phyloP scores from a whole-genome alignment of 2,888 invertebrate species.

The Drosophila subquinaria region DNA sequence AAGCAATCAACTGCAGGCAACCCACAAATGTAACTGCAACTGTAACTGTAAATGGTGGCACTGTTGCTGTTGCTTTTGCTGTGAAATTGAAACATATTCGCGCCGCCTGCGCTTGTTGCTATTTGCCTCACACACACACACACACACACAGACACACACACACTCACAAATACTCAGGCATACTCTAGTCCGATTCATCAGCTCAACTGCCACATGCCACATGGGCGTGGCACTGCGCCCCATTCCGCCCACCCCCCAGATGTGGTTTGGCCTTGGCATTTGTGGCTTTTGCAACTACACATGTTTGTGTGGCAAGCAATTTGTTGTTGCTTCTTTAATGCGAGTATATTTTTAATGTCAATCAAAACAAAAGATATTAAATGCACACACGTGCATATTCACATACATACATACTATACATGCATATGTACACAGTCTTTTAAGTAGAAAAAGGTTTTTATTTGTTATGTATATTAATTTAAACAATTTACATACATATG shows the following conservation, averaged over 20 bases:
- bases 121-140: slow-evolving; percentile 12
- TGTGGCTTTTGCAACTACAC: slow-evolving; percentile 50
- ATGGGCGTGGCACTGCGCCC: slow-evolving; percentile 17
- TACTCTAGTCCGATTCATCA: slow-evolving; percentile 24
- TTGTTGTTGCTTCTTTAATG: slow-evolving; percentile 17
- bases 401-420: not conserved
- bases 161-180: not conserved
- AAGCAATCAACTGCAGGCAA: slow-evolving; percentile 34
- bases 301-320: slow-evolving; percentile 5
- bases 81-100: slow-evolving; percentile 63
- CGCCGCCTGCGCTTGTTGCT: slow-evolving; percentile 28
- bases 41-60: slow-evolving; percentile 38
- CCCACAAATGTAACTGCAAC: slow-evolving; percentile 44
- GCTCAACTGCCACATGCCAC: slow-evolving; percentile 22
- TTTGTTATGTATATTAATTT: too few relatives aligned
- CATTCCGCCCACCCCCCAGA: not conserved
- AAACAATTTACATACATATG: too few relatives aligned
- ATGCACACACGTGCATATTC: not conserved
- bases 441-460: too few relatives aligned
- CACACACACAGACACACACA: slow-evolving; percentile 1
- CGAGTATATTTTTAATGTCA: slow-evolving; percentile 29
- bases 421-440: not conserved
- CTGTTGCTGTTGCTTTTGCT: slow-evolving; percentile 18
- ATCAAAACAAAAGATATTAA: slow-evolving; percentile 27
- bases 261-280: slow-evolving; percentile 71